Evolutionary conservation across 2,888 invertebrate genomes (phyloP), one percentile per base, ranked within the genome.

Genomic region (Synergus umbraculus): DNA sequence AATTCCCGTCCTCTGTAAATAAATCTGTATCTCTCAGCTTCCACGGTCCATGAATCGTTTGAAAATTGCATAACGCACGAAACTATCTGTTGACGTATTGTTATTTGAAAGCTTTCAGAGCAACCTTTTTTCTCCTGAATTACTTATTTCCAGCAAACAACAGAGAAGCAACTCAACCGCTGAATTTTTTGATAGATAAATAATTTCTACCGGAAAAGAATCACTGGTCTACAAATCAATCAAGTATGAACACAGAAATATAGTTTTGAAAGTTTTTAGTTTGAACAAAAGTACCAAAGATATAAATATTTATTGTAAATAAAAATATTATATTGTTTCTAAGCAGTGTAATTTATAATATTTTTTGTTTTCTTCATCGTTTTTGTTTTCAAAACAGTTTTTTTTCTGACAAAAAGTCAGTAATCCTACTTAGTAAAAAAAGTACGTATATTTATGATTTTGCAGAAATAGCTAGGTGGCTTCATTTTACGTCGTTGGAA

Each of bases 81-180:
- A 29, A 13, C 49, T 69, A 69, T 69, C 49, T 69, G 69, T 49
- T 69, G 49, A 29, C 29, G 49, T 12, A 49, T 29, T 69, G 29
- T 18, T 69, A 69, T 66, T 46, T 29, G 22, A 69, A 69, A 46
- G 69, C 69, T 69, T 69, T 29, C 49, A 49, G 49, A 9, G 67
- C 67, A 67, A 4, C 9, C 7, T 58, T 18, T 29, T 49, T 46
- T 5, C 49, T 69, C 15, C 8, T 69, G 49, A 69, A 69, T 69
- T 69, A 69, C 22, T 69, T 69, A 69, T 69, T 69, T 49, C 3
- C 46, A 69, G 5, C 49, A 69, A 69, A 49, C 43, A 69, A 49
- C 13, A 46, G 69, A 69, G 46, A 22, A 22, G 46, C 46, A 29
- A 13, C 13, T 49, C 29, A 49, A 67, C 46, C 43, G 49, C 15